Conservation (phyloP, 2,888 invertebrate species). For the Panopea generosa region DNA sequence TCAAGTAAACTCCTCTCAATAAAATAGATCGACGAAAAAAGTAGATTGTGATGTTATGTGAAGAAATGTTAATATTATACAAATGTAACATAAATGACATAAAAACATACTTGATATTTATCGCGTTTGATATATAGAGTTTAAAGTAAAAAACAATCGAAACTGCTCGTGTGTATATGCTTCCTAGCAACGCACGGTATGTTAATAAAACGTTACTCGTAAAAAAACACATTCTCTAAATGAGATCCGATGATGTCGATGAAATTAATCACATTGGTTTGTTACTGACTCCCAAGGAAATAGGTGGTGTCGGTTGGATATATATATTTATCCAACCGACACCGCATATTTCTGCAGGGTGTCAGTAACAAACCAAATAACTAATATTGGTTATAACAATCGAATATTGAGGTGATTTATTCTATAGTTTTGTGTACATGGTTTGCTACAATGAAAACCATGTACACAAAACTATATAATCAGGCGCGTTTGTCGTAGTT, state of each 20-base stretch:
- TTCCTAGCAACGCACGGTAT: conserved; percentile 2
- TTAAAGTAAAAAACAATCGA: conserved; percentile 1
- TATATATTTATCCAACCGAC: not conserved
- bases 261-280: conserved; percentile 1
- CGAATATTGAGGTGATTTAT: conserved; percentile 1
- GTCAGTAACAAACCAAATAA: conserved; percentile 3
- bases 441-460: conserved; percentile 1
- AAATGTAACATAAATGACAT: no score
- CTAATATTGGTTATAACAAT: conserved; percentile 2
- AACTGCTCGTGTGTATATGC: conserved; percentile 2
- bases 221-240: conserved; percentile 3
- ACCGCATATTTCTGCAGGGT: conserved; percentile 1
- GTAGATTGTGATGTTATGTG: conserved; percentile 3
- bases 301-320: conserved; percentile 3
- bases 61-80: not conserved
- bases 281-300: conserved; percentile 3
- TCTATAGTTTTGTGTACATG: conserved; percentile 3
- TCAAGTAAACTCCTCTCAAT: conserved; percentile 2
- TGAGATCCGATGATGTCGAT: conserved; percentile 3
- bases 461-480: conserved; percentile 3
- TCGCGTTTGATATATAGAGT: not conserved
- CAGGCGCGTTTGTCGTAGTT: no score
- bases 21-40: conserved; percentile 3
- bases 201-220: conserved; percentile 2
- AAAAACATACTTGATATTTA: no score